Percentiles rank a stretch among this genome's conserved stretches.
Conservation (phyloP, 2,888 invertebrate genomes). For the Parapristionchus giblindavisi region DNA sequence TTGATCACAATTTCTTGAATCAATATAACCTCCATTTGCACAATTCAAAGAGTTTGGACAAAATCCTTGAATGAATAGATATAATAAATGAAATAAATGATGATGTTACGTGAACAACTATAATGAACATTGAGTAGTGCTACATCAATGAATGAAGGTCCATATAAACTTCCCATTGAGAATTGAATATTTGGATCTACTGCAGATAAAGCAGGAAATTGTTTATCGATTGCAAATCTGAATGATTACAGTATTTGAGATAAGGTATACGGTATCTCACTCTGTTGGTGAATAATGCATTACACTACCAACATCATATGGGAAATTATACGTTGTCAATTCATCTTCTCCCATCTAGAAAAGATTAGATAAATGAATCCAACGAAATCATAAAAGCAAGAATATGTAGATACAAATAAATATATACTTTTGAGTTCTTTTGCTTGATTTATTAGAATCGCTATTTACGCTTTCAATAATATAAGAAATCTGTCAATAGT, state of each 20-base stretch:
- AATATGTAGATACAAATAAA: too few species aligned
- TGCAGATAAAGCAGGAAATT: slow-evolving; percentile 48
- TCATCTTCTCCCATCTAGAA: slow-evolving; percentile 22
- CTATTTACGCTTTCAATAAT: too few species aligned
- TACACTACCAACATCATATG: slow-evolving; percentile 56
- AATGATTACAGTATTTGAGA: background rate
- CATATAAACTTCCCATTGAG: slow-evolving; percentile 56
- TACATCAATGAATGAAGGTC: slow-evolving; percentile 55
- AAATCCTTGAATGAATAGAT: background rate
- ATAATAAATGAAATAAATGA: background rate
- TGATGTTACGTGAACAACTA: slow-evolving; percentile 41
- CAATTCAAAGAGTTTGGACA: slow-evolving; percentile 41
- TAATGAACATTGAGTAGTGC: slow-evolving; percentile 53
- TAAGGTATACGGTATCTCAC: slow-evolving; percentile 30
- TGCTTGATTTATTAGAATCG: too few species aligned
- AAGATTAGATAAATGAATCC: background rate
- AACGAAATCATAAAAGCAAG: background rate
- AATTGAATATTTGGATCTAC: slow-evolving; percentile 54
- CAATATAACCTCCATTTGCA: slow-evolving; percentile 52
- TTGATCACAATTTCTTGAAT: slow-evolving; percentile 48
- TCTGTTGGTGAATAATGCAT: slow-evolving; percentile 59
- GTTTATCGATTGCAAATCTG: slow-evolving; percentile 48
- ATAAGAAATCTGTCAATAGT: too few species aligned
- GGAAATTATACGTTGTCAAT: slow-evolving; percentile 50
- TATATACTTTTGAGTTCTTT: too few species aligned